phyloP scores from a whole-genome alignment of 2,113 vertebrate species.

The Trichechus manatus region DNA sequence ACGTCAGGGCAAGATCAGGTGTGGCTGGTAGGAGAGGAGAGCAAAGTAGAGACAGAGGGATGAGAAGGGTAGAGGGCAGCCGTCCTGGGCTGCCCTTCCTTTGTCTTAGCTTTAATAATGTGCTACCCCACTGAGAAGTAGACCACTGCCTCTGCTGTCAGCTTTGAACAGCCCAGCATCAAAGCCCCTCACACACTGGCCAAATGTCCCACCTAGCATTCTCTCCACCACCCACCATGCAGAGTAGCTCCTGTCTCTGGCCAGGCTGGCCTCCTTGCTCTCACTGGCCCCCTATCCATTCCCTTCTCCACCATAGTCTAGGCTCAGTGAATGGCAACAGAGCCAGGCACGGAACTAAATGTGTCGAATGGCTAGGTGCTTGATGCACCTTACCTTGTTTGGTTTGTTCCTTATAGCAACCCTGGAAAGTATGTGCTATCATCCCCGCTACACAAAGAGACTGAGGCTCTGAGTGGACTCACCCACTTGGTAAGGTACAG shows the following conservation, averaged over 20 bases:
- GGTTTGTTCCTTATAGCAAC: rapidly evolving
- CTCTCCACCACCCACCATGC: rapidly evolving
- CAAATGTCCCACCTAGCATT: background rate
- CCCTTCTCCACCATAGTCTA: background rate
- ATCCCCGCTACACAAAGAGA: rapidly evolving
- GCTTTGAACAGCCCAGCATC: rapidly evolving
- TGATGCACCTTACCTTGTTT: rapidly evolving
- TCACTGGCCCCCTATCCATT: rapidly evolving
- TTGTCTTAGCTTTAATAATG: rapidly evolving
- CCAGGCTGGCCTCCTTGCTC: too few relatives aligned
- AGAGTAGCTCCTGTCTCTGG: background rate
- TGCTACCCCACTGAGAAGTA: background rate
- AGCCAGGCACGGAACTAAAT: too few relatives aligned
- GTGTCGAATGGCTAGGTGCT: rapidly evolving
- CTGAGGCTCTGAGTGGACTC: background rate
- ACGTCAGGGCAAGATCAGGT: background rate
- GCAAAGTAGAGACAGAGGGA: background rate
- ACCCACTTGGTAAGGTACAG: background rate
- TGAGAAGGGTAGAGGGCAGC: too few relatives aligned
- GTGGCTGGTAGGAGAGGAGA: too few relatives aligned
- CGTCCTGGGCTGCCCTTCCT: background rate
- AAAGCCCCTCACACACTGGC: rapidly evolving
- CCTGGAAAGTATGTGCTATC: rapidly evolving
- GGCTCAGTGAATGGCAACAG: background rate
- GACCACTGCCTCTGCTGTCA: background rate